Base-by-base conservation (phyloP, 2,797 vertebrate species). In the Sebastes baramenuke region DNA sequence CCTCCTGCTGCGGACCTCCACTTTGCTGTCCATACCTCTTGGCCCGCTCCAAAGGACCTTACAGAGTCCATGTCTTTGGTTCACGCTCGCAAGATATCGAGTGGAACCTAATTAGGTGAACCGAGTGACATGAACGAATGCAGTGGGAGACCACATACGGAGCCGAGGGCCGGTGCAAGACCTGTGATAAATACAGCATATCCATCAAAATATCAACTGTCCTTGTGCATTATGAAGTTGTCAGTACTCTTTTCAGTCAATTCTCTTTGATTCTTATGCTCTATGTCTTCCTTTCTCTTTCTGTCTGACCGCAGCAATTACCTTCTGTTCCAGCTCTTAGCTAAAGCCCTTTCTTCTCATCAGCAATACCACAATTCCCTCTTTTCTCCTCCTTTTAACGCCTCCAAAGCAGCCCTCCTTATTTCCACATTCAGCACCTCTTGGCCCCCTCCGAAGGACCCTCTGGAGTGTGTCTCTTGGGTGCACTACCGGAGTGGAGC, bases 231-330 rank as follows among this genome's bases (percentile, higher is more conserved):
- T 52, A 4, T 74, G 32, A 56, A 55, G 64, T 29, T 42, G 25
- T 62, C 34, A 14, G 11, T 27, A 34, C 56, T 69, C 8, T 22
- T 1, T 67, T 46, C 24, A 18, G 49, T 13, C 24, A 66, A 27
- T 34, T 36, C 9, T 64, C 29, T 72, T 79, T 52, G 52, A 59
- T 62, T 69, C 27, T 60, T 56, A 8, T 24, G 30, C 18, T 60
- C 34, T 27, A 8, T 76, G 5, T 72, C 20, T 52, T 56, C n/a
- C 38, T 75, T 55, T 25, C 10, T 58, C 32, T 67, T 36, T 55
- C 12, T 68, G 54, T 72, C 62, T 56, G 58, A 61, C 71, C 3
- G n/a, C 42, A 34, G 82, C 64, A 84, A 76, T 89, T 90, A 83
- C 27, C 27, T 82, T 25, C 9, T 22, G 1, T 80, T 66, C 27